These are phyloP conservation scores for Anniella stebbinsi DNA, from an alignment of 2,797 vertebrate species.

Conservation along the genomic window DNA sequence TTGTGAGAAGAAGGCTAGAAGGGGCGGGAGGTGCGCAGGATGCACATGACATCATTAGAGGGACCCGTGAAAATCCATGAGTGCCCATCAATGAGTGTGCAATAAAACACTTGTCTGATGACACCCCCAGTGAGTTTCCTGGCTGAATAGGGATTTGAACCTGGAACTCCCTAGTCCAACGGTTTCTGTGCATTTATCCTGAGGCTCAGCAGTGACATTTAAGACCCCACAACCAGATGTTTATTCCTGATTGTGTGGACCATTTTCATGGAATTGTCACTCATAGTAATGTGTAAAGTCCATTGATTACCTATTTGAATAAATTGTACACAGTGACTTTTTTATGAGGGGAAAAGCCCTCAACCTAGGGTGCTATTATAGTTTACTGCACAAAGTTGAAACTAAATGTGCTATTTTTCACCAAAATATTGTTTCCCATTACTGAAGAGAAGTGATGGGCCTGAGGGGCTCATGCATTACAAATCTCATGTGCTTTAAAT, in stretches of 20 bases:
- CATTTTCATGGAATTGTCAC: not conserved
- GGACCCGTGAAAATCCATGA: too few relatives aligned
- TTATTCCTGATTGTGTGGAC: not conserved
- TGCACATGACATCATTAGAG: too few relatives aligned
- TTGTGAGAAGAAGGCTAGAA: too few relatives aligned
- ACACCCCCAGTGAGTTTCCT: not conserved
- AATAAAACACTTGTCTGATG: too few relatives aligned
- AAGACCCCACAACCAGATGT: not conserved
- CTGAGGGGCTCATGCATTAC: conserved; percentile 82
- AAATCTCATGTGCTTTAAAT: conserved; percentile 83
- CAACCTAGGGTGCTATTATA: conserved; percentile 64
- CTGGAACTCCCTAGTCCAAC: not conserved
- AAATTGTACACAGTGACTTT: conserved; percentile 58
- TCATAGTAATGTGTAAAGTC: not conserved
- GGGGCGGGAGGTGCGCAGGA: too few relatives aligned
- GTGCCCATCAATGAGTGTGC: too few relatives aligned
- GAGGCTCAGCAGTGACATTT: not conserved
- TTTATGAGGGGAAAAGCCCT: conserved; percentile 51
- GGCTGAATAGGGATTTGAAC: not conserved
- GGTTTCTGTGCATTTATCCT: not conserved
- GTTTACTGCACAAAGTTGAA: conserved; percentile 77
- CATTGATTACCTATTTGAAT: conserved; percentile 37
- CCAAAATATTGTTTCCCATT: conserved; percentile 83
- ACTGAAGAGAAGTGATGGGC: conserved; percentile 78
- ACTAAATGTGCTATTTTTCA: conserved; percentile 82